Percentiles rank a stretch among this genome's conserved stretches.
Conservation (phyloP, 1,140 invertebrate species). For the Eubasilissa regina region DNA sequence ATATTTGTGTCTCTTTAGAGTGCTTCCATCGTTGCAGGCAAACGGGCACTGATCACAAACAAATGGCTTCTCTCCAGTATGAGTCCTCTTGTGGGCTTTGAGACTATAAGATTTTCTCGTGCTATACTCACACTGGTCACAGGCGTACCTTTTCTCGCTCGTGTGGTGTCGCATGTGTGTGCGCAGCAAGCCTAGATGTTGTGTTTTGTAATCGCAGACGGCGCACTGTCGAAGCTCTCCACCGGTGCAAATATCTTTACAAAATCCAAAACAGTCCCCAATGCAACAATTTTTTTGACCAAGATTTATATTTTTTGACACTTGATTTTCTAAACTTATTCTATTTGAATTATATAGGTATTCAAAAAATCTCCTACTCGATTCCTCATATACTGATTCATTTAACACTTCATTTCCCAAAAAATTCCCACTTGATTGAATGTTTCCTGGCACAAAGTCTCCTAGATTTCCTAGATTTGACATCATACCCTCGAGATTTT, state of each 20-base stretch:
- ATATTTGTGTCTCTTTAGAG: conserved; percentile 6
- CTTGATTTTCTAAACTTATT: not conserved
- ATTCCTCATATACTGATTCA: not conserved
- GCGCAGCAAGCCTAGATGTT: not conserved
- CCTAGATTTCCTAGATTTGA: not conserved
- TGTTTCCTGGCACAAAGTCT: not conserved
- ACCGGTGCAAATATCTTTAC: conserved; percentile 13
- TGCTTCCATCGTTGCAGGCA: conserved; percentile 24
- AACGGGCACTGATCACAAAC: conserved; percentile 22
- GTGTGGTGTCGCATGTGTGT: not conserved
- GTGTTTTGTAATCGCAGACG: conserved; percentile 23
- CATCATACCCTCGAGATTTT: not conserved
- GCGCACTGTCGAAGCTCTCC: not conserved
- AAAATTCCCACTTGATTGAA: not conserved
- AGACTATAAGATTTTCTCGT: conserved; percentile 27
- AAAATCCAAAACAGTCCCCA: conserved; percentile 14
- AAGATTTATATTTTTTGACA: not conserved
- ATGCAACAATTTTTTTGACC: conserved; percentile 16
- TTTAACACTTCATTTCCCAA: not conserved
- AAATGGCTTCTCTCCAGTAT: conserved; percentile 17
- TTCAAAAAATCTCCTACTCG: not conserved
- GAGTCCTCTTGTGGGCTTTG: conserved; percentile 9
- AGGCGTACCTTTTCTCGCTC: not conserved
- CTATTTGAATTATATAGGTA: not conserved
- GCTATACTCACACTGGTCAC: conserved; percentile 17